Base-by-base conservation (phyloP, 2,113 vertebrate species). In the Steatornis caripensis region DNA sequence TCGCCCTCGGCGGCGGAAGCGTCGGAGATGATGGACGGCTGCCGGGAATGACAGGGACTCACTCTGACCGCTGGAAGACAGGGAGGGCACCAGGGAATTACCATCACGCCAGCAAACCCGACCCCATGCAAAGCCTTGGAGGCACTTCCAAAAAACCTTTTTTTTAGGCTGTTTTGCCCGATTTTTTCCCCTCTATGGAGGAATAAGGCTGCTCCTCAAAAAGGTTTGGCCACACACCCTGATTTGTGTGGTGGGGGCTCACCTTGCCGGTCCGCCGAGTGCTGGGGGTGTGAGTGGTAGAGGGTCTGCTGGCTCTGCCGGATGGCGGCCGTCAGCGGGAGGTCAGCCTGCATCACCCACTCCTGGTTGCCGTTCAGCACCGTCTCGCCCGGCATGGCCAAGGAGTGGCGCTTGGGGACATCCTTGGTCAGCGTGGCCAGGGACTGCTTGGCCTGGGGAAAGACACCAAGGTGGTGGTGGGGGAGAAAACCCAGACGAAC, bases 341-440 rank as follows among this genome's bases (percentile, higher is more conserved):
- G 99, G 98, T 99, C 99, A 0, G 99, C 99, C 94, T 99, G 99
- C 98, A 99, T 99, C 98, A 99, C 99, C 99, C 99, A 99, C 98
- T 99, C 99, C 98, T 99, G 99, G 98, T 99, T 99, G 89, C 99
- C 99, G 4, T 99, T 99, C 94, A 99, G 98, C 95, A 99, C 99
- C 1, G 99, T 98, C 97, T 99, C 99, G 1, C 99, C 98, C 0
- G 99, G 99, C 99, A 99, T 99, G 94, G 99, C 99, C 93, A 99
- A 96, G 3, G 99, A 99, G 66, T 99, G 99, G 41, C 99, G 98
- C 98, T 99, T 99, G 94, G 99, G 99, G 72, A 99, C 99, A 1
- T 99, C 99, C 98, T 99, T 99, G 95, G 99, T 99, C 96, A 99
- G 98, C 0, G 99, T 99, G 30, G 99, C 99, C 72, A 99, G 97